Conservation (phyloP, 2,888 invertebrate species). For the Nomada flava region DNA sequence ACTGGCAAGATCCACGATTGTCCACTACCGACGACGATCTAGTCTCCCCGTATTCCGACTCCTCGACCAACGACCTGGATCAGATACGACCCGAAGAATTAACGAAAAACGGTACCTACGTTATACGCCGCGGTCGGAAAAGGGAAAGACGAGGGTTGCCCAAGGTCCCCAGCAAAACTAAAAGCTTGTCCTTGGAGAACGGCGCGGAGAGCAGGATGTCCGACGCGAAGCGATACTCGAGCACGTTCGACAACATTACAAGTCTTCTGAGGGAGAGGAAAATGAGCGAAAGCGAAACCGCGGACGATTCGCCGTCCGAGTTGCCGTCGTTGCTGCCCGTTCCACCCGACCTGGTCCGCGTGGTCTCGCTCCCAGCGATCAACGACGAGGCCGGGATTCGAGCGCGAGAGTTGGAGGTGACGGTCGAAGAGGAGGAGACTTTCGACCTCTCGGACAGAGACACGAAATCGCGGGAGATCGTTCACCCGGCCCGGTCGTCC, state of each 20-base stretch:
- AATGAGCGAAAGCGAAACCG: constrained; percentile 63
- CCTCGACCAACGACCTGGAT: constrained; percentile 83
- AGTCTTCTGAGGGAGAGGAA: constrained; percentile 90
- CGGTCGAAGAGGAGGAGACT: constrained; percentile 76
- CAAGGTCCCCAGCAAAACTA: constrained; percentile 85
- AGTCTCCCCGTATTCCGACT: constrained; percentile 89
- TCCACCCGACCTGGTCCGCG: constrained; percentile 88
- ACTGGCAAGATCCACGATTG: constrained; percentile 91
- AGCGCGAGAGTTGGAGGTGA: constrained; percentile 83
- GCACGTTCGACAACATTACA: constrained; percentile 91
- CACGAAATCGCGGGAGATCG: constrained; percentile 21
- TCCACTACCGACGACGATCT: constrained; percentile 89
- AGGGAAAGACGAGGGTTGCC: constrained; percentile 88
- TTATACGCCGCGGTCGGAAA: constrained; percentile 90
- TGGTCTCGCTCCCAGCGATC: constrained; percentile 89
- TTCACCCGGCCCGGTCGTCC: constrained; percentile 6
- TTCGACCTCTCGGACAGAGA: constrained; percentile 74
- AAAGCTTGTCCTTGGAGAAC: constrained; percentile 85
- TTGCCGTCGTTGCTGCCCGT: constrained; percentile 82
- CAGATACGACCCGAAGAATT: constrained; percentile 84
- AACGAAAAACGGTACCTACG: constrained; percentile 90
- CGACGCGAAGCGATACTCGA: constrained; percentile 90
- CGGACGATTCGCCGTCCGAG: constrained; percentile 86
- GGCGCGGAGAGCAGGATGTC: constrained; percentile 85
- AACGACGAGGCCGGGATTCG: constrained; percentile 85